phyloP scores from a whole-genome alignment of 2,888 invertebrate species.

The Linyphia triangularis region DNA sequence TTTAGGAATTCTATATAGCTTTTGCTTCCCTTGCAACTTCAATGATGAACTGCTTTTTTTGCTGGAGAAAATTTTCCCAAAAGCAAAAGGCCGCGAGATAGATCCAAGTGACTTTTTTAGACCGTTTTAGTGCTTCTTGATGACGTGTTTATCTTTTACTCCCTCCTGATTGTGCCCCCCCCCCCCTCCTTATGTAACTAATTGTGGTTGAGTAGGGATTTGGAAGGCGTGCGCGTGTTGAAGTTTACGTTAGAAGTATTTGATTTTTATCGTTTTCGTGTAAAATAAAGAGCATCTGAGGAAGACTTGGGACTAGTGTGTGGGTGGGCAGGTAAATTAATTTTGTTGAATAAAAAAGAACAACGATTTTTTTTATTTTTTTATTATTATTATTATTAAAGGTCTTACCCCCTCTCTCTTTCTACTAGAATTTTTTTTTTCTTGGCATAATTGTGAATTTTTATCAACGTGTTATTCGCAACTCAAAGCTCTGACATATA shows the following conservation, averaged over 20 bases:
- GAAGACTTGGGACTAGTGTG: background rate
- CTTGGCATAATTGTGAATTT: no score
- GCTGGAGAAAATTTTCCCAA: constrained; percentile 7
- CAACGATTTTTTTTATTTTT: no score
- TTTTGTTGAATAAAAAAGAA: no score
- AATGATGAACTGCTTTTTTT: constrained; percentile 28
- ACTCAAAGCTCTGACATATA: no score
- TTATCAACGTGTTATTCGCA: no score
- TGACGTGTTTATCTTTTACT: background rate
- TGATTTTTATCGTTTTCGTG: no score
- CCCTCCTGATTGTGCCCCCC: background rate
- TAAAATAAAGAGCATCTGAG: no score
- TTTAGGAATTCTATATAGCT: constrained; percentile 22
- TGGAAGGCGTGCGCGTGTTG: background rate
- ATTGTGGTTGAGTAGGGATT: constrained; percentile 11
- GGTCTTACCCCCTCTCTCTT: no score
- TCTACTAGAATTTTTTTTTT: no score
- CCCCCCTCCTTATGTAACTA: background rate
- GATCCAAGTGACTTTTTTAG: background rate
- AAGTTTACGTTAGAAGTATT: no score
- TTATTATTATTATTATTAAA: no score
- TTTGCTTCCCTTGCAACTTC: background rate
- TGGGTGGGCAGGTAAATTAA: background rate
- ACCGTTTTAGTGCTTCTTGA: constrained; percentile 1
- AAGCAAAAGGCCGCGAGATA: constrained; percentile 13